Base-by-base conservation (phyloP, 1,140 invertebrate species). In the Drosophila novamexicana region DNA sequence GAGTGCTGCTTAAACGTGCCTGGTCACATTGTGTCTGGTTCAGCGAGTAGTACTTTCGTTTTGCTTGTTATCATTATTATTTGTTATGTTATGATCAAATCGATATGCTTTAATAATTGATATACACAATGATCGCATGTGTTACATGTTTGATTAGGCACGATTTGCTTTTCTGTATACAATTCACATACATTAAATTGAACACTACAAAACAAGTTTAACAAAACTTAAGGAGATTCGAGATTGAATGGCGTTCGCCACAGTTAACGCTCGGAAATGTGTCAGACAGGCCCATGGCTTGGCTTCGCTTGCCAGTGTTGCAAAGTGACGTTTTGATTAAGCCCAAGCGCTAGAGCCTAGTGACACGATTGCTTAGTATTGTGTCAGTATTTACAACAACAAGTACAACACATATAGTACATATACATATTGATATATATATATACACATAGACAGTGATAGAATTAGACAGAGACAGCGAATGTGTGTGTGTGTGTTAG, bases 151-250 rank as follows among this genome's bases (percentile, higher is more conserved):
- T 53, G 47, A 53, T 75, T 78, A 76, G 75, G 58, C 66, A 82
- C 84, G 88, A 91, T 91, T 91, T 91, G 88, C 75, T 89, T 89
- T 79, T 86, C 82, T 90, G 88, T 89, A 91, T 85, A 83, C 71
- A 85, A 74, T 73, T 80, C 50, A 82, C 79, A 91, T 82, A 90
- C 88, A 91, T 91, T 91, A 91, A 91, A 91, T 91, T 91, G 88
- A 91, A 91, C 88, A 91, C 88, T 90, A 91, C 88, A 91, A 91
- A 91, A 91, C 79, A 91, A 90, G 82, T 86, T 71, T 71, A 86
- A 86, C 88, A 91, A 91, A 91, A 91, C 88, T 91, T 91, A 86
- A 91, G 88, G 88, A 91, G 88, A 91, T 86, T 82, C 53, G 22
- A 32, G 18, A 29, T 52, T 22, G 22, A 53, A 56, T 14, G 47